Base-by-base conservation (phyloP, 2,888 invertebrate species). In the Microchrysa polita region DNA sequence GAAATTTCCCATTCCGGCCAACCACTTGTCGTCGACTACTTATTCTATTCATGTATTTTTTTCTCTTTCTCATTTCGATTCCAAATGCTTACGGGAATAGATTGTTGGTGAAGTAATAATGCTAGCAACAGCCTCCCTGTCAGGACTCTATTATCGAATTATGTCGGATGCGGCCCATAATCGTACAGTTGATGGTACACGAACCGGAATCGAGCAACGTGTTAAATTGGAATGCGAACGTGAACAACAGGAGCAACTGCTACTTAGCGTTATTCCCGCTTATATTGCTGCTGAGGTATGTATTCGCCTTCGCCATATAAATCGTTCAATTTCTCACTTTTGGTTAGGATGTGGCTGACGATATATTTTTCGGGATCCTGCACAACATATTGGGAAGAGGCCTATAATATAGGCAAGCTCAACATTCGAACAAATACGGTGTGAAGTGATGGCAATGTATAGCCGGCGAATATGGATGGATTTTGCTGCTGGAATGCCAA, bases 221-320 rank as follows among this genome's bases (percentile, higher is more conserved):
- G 94, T 97, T 75, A 95, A 95, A 85, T 86, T 96, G 77, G 96
- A 96, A 85, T 94, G 95, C 81, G 96, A 97, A 85, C 89, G 94
- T 78, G 95, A 96, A 80, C 96, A 96, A 80, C 97, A 97, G 85
- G 97, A 97, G 83, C 92, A 96, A 81, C 87, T 97, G 75, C 85
- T 97, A 74, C 88, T 97, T 20, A 96, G 96, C 79, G 96, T 97
- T 65, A 96, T 97, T 80, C 97, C 97, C 0, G 96, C 96, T 14
- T 96, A 96, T 81, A 94, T 97, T 77, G 96, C 96, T 14, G 96
- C 95, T 34, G 96, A 96, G 91, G 96, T 94, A 81, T 87, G 89
- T 84, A 75, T 63, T 44, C 77, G 90, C 96, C 86, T 95, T 95
- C 0, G 93, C 48, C 48, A 48, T 48, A 48, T 48, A 48, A 48